Percentiles rank a stretch among this genome's conserved stretches.
These are phyloP conservation scores for Dyspetes luteomarginatus DNA, from an alignment of 2,888 invertebrate genomes.

Conservation along the genomic window DNA sequence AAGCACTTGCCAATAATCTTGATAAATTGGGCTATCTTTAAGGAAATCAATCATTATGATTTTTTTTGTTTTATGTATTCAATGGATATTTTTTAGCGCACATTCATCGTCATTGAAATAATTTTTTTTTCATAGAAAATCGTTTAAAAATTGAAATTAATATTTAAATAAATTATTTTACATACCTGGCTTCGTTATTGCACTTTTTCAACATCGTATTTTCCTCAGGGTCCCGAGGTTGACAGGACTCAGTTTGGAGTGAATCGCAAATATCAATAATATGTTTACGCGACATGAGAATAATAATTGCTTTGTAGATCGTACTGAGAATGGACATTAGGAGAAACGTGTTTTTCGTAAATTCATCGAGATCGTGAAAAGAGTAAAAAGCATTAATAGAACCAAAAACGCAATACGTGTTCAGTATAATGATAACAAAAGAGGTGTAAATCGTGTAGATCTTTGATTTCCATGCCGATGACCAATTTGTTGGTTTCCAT, in stretches of 20 bases:
- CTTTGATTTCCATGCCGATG: not conserved
- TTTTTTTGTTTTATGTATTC: no score
- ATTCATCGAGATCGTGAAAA: not conserved
- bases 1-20: no score
- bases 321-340: not conserved
- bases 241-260: not conserved
- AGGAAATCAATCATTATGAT: no score
- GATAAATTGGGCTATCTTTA: no score
- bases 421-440: not conserved
- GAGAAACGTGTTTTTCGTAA: not conserved
- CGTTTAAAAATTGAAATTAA: not conserved
- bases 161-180: not conserved
- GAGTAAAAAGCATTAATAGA: not conserved
- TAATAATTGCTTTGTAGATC: not conserved
- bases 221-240: not conserved
- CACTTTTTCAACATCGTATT: not conserved
- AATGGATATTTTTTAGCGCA: no score
- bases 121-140: not conserved
- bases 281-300: not conserved
- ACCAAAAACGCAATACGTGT: not conserved
- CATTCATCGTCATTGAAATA: no score
- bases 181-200: not conserved
- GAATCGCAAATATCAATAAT: not conserved
- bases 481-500: not conserved
- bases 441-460: not conserved